phyloP scores from a whole-genome alignment of 2,113 vertebrate genomes.

The Papio anubis region DNA sequence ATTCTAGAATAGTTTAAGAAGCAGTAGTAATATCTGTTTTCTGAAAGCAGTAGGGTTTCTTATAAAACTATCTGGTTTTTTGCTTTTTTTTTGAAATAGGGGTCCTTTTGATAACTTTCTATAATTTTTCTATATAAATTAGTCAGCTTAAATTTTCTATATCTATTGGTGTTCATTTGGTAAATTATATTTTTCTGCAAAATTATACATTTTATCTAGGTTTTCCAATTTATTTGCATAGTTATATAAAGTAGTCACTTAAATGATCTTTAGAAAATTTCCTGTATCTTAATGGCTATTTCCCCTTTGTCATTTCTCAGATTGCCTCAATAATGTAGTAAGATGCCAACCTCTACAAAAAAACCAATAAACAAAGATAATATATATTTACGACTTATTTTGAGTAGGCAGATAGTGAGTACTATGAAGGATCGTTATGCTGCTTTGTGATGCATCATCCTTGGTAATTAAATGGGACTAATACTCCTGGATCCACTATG shows the following conservation, averaged over 20 bases:
- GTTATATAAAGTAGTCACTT: background rate
- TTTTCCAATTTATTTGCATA: background rate
- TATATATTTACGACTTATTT: background rate
- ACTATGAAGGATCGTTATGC: background rate
- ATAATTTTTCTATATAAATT: background rate
- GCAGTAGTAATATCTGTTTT: background rate
- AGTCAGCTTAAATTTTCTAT: background rate
- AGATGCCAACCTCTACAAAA: background rate
- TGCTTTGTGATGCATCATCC: background rate
- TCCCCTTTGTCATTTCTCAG: constrained; percentile 3
- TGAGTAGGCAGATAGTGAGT: background rate
- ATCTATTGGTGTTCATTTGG: background rate
- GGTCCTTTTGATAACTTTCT: background rate
- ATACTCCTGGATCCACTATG: background rate
- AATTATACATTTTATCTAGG: background rate
- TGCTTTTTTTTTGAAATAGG: background rate
- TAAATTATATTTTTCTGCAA: background rate
- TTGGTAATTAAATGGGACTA: background rate
- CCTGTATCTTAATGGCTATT: background rate
- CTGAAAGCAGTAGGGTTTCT: background rate
- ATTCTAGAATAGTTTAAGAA: background rate
- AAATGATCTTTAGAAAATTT: background rate
- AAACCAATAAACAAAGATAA: background rate
- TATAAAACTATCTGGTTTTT: background rate
- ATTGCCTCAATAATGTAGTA: background rate